Conservation (phyloP, 1,140 invertebrate species). For the Drosophila erecta region DNA sequence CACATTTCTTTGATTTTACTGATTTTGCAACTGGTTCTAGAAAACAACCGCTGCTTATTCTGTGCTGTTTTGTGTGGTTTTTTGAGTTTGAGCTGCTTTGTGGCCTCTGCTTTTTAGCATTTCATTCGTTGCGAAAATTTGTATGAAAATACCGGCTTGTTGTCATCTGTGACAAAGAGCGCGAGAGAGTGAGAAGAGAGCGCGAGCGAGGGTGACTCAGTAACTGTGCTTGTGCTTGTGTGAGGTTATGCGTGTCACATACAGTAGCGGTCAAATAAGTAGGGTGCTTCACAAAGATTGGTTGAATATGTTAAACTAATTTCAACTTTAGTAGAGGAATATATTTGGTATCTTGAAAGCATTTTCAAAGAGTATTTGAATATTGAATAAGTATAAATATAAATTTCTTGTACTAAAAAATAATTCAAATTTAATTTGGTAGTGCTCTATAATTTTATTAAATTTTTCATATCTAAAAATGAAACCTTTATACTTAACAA, state of each 20-base stretch:
- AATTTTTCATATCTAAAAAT: no score
- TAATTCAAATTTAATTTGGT: no score
- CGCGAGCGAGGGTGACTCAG: conserved; percentile 59
- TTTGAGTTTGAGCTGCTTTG: conserved; percentile 49
- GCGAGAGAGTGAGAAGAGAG: conserved; percentile 8
- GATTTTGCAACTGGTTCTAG: conserved; percentile 67
- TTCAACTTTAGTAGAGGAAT: no score
- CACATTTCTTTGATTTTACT: conserved; percentile 26
- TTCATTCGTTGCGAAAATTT: conserved; percentile 68
- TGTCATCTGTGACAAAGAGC: conserved; percentile 55
- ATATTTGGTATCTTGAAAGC: no score
- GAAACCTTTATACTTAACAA: no score
- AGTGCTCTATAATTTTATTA: no score
- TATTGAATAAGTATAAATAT: no score
- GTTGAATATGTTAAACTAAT: no score
- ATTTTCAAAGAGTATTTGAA: no score
- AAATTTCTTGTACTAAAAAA: no score
- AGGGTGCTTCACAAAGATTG: no score
- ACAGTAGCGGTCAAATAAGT: conserved; percentile 3
- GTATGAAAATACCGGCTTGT: conserved; percentile 75
- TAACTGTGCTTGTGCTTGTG: conserved; percentile 75
- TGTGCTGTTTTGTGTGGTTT: conserved; percentile 28
- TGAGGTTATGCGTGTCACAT: conserved; percentile 67
- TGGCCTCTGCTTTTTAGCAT: conserved; percentile 56
- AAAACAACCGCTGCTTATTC: conserved; percentile 30